Evolutionary conservation across 1,140 invertebrate genomes (phyloP).

Genomic region (Apis cerana): DNA sequence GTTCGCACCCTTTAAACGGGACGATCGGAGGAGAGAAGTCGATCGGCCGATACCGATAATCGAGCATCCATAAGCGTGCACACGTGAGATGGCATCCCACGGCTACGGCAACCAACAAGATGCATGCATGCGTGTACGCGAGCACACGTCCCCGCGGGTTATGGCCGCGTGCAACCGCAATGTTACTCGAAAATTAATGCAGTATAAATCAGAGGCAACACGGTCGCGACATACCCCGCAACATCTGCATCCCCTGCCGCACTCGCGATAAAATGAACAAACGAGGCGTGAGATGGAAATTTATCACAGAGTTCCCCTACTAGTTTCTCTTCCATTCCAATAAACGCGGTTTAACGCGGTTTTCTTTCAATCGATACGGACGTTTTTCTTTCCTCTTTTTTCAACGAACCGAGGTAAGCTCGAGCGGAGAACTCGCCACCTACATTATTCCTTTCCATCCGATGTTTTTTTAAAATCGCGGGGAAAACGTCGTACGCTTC

Average conservation of each 20-base stretch:
- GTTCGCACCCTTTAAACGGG: slow-evolving; percentile 56
- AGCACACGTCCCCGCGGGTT: slow-evolving; percentile 23
- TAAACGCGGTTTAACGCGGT: no score
- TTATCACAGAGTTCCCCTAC: not conserved
- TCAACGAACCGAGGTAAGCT: not conserved
- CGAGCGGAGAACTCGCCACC: not conserved
- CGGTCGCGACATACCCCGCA: slow-evolving; percentile 18
- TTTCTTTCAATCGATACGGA: not conserved
- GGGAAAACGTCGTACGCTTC: not conserved
- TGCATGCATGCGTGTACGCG: slow-evolving; percentile 5
- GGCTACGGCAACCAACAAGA: slow-evolving; percentile 2
- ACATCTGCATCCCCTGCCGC: slow-evolving; percentile 30
- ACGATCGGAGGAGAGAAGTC: slow-evolving; percentile 41
- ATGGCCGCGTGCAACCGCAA: slow-evolving; percentile 28
- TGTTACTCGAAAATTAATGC: slow-evolving; percentile 52
- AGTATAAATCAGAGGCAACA: slow-evolving; percentile 49
- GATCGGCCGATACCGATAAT: slow-evolving; percentile 59
- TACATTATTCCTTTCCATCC: slow-evolving; percentile 17
- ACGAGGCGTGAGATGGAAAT: not conserved
- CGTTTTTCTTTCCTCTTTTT: no score
- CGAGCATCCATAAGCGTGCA: slow-evolving; percentile 27
- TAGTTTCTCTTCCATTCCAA: no score
- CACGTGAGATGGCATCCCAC: slow-evolving; percentile 13
- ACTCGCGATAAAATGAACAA: not conserved
- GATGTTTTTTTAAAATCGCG: slow-evolving; percentile 15